These are phyloP conservation scores for Idaea dimidiata DNA, from an alignment of 2,888 invertebrate genomes.

Conservation along the genomic window DNA sequence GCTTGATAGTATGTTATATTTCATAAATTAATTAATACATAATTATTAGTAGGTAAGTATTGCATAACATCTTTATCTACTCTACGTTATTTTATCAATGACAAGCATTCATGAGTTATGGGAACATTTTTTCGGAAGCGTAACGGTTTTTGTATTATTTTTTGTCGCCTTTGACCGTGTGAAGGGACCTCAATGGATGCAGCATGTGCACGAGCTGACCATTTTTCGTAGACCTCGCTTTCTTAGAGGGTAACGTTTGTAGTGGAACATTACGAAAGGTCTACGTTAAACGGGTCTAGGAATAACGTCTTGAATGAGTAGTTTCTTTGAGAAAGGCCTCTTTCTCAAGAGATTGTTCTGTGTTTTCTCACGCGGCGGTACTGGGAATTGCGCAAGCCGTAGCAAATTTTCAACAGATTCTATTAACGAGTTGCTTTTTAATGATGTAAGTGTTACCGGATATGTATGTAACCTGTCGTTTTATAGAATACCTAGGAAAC, in stretches of 20 bases:
- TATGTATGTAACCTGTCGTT: no score
- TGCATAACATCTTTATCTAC: constrained; percentile 18
- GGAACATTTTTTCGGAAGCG: constrained; percentile 72
- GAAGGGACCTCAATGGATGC: constrained; percentile 76
- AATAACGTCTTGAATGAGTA: constrained; percentile 66
- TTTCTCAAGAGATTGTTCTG: constrained; percentile 59
- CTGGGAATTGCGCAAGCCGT: constrained; percentile 41
- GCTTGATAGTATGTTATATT: no score
- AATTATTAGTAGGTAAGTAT: not conserved
- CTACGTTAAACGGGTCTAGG: constrained; percentile 43
- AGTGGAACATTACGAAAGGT: constrained; percentile 35
- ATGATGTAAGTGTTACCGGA: not conserved
- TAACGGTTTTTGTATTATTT: constrained; percentile 80
- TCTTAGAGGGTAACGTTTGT: constrained; percentile 2
- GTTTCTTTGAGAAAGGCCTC: constrained; percentile 61
- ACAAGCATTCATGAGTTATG: constrained; percentile 73
- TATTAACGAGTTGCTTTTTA: constrained; percentile 13
- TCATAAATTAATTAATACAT: not conserved
- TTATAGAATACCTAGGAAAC: no score
- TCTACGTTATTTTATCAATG: constrained; percentile 65
- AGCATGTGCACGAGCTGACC: constrained; percentile 61
- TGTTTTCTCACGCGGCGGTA: constrained; percentile 64
- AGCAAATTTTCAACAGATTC: constrained; percentile 23
- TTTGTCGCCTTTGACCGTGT: constrained; percentile 77
- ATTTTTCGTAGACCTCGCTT: constrained; percentile 42